Conservation (phyloP, 2,113 vertebrate species). For the Bubo blakistoni region DNA sequence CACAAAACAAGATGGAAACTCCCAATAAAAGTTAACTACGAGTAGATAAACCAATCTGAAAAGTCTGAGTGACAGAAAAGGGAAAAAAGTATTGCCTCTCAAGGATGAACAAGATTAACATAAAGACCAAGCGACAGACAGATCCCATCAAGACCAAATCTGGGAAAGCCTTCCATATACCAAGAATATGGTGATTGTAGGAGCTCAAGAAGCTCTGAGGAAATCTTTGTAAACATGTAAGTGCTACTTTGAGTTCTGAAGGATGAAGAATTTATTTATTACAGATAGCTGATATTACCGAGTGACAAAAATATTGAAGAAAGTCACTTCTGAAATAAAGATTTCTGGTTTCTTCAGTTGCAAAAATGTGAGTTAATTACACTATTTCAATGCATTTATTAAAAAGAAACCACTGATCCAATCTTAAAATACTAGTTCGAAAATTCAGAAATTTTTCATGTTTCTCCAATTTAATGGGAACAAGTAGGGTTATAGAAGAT, state of each 20-base stretch:
- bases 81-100: background rate
- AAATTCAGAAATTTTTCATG: background rate
- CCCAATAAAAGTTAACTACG: background rate
- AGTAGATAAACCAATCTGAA: background rate
- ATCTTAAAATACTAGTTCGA: background rate
- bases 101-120: conserved; percentile 1
- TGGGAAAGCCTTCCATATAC: background rate
- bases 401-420: background rate
- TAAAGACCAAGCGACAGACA: conserved; percentile 21
- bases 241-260: background rate
- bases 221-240: background rate
- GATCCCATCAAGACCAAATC: background rate
- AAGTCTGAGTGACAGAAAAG: background rate
- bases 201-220: background rate
- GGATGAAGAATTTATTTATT: background rate
- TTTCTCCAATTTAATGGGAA: background rate
- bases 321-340: background rate
- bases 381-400: background rate
- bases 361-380: background rate
- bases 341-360: background rate
- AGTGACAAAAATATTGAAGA: background rate
- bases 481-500: background rate
- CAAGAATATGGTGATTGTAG: background rate
- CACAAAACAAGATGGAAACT: background rate
- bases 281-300: background rate